Evolutionary conservation across 2,888 invertebrate genomes (phyloP), one percentile per base, ranked within the genome.

Genomic region (Tillus elongatus): DNA sequence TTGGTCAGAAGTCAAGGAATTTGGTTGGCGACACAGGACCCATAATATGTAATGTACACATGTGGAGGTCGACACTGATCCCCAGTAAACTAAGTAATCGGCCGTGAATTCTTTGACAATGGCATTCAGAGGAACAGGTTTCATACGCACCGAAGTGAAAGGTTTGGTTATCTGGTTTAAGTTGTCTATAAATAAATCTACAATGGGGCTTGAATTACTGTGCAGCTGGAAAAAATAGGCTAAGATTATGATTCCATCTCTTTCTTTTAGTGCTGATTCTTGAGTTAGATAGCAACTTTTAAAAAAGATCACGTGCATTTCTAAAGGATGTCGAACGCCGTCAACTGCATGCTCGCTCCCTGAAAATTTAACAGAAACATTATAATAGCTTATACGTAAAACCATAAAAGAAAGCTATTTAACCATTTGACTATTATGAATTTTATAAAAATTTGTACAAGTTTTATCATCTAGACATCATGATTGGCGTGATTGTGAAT

Each of bases 321-420:
- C 81, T 30, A 72, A 71, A 1, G 79, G 75, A 50, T 71, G 66
- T 56, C 61, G 61, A 26, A 51, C 52, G 13, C 69, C 69, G 43
- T 80, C 77, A 0, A 78, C 61, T 0, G 71, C 68, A 47, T 82
- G 81, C 27, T 79, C 80, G 40, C 79, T 79, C 2, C 82, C 82
- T 19, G 24, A n/a, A 19, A 19, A n/a, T 19, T 6, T 6, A 19
- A 19, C 6, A 6, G 24, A 19, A 19, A n/a, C 24, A 19, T 6
- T n/a, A n/a, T n/a, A n/a, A n/a, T n/a, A n/a, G n/a, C n/a, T n/a
- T n/a, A n/a, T n/a, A n/a, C n/a, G n/a, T n/a, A n/a, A n/a, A n/a
- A n/a, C n/a, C n/a, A n/a, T n/a, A n/a, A n/a, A n/a, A n/a, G n/a
- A n/a, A n/a, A n/a, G n/a, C n/a, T n/a, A n/a, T n/a, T n/a, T n/a